Conservation (phyloP, 2,888 invertebrate species). For the Hemaris fuciformis region DNA sequence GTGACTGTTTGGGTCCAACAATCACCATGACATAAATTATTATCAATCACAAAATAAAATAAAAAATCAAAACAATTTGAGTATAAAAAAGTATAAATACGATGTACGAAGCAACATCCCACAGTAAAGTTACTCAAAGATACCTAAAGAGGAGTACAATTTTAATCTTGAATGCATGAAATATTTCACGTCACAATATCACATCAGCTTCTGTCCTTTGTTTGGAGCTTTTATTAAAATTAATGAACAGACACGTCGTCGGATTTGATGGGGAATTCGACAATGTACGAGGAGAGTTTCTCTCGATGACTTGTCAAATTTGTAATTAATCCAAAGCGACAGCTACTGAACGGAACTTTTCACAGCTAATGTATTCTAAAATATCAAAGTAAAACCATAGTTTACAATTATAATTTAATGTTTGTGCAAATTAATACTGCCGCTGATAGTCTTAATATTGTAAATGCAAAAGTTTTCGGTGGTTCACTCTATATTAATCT, state of each 20-base stretch:
- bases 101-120: too few relatives aligned
- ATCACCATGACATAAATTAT: too few relatives aligned
- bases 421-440: neutral
- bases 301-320: conserved; percentile 35
- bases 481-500: too few relatives aligned
- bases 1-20: too few relatives aligned
- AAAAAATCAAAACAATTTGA: too few relatives aligned
- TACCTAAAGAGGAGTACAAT: neutral
- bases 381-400: conserved; percentile 8
- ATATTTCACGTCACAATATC: neutral
- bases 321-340: conserved; percentile 29
- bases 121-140: neutral
- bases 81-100: too few relatives aligned
- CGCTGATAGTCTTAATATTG: too few relatives aligned
- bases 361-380: conserved; percentile 19
- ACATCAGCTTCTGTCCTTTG: neutral
- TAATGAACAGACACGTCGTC: conserved; percentile 33
- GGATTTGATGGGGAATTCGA: conserved; percentile 33
- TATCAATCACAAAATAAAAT: too few relatives aligned
- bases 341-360: conserved; percentile 22
- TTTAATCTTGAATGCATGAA: neutral
- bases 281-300: conserved; percentile 28
- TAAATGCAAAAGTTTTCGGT: too few relatives aligned
- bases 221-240: conserved; percentile 36
- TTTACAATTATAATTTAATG: neutral